Evolutionary conservation across 2,888 invertebrate genomes (phyloP).

Genomic region (Nymphalis c-album): DNA sequence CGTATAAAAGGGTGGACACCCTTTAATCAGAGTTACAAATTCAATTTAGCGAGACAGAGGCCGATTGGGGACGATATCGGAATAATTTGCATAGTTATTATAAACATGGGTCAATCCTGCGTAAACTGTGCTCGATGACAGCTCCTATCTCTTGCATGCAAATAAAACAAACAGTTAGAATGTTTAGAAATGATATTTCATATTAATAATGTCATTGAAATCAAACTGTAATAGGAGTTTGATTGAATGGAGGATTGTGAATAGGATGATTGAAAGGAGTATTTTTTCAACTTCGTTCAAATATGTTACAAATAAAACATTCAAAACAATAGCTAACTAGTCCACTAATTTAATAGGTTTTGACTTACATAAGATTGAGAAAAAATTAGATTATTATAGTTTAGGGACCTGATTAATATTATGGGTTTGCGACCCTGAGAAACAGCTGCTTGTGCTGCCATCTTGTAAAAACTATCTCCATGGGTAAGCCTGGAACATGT

Average conservation of each 20-base stretch:
- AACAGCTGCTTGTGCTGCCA: too few species aligned
- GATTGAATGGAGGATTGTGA: too few species aligned
- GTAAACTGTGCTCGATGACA: slow-evolving; percentile 72
- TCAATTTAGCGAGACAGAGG: slow-evolving; percentile 69
- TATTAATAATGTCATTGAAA: not conserved
- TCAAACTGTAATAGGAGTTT: not conserved
- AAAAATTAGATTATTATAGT: too few species aligned
- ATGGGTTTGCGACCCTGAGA: too few species aligned
- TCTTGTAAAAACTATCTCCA: too few species aligned
- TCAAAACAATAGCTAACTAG: too few species aligned
- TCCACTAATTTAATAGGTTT: too few species aligned
- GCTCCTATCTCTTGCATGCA: slow-evolving; percentile 68
- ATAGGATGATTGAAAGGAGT: not conserved
- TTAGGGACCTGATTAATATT: too few species aligned
- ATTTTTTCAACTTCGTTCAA: not conserved
- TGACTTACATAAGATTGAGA: too few species aligned
- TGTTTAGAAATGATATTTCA: slow-evolving; percentile 38
- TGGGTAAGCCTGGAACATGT: too few species aligned
- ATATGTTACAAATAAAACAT: too few species aligned
- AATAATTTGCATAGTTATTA: slow-evolving; percentile 81
- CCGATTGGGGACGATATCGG: slow-evolving; percentile 73
- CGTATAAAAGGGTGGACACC: slow-evolving; percentile 66
- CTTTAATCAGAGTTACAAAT: slow-evolving; percentile 78
- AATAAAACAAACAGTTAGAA: slow-evolving; percentile 47
- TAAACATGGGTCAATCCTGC: slow-evolving; percentile 78